Conservation (phyloP, 23 tunicate species). For the Ascidia mentula region DNA sequence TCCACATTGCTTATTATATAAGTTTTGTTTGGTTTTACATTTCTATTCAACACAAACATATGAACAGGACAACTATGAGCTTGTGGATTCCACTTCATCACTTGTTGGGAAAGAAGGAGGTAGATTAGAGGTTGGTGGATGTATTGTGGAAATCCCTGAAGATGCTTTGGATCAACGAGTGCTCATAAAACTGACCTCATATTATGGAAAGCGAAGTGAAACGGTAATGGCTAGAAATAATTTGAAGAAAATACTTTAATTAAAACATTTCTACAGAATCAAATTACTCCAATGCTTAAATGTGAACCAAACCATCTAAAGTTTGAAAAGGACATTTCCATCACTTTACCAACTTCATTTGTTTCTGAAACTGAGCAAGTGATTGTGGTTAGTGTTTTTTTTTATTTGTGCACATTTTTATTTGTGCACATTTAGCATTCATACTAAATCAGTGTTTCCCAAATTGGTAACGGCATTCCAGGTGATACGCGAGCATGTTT, state of each 20-base stretch:
- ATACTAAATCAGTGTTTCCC: too few relatives aligned
- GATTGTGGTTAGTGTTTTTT: conserved; percentile 1
- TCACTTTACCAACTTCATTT: not conserved
- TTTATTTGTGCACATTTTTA: too few relatives aligned
- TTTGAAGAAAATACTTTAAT: too few relatives aligned
- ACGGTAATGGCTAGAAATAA: too few relatives aligned
- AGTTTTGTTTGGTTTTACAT: too few relatives aligned
- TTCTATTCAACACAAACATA: too few relatives aligned
- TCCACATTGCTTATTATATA: too few relatives aligned
- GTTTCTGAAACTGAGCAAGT: not conserved
- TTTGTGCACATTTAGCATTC: too few relatives aligned
- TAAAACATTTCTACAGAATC: too few relatives aligned
- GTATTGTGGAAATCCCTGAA: not conserved
- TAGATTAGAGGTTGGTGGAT: not conserved
- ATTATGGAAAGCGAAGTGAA: not conserved
- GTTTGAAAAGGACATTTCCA: not conserved
- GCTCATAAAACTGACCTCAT: not conserved
- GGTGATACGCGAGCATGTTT: too few relatives aligned
- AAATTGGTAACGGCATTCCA: too few relatives aligned
- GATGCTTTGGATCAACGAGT: not conserved
- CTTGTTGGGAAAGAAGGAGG: not conserved
- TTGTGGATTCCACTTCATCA: not conserved
- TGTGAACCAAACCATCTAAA: not conserved
- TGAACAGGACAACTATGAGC: not conserved
- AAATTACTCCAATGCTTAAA: not conserved